Percentiles rank a stretch among this genome's conserved stretches.
These are phyloP conservation scores for Tretioscincus oriximinensis DNA, from an alignment of 2,113 vertebrate species.

Conservation along the genomic window DNA sequence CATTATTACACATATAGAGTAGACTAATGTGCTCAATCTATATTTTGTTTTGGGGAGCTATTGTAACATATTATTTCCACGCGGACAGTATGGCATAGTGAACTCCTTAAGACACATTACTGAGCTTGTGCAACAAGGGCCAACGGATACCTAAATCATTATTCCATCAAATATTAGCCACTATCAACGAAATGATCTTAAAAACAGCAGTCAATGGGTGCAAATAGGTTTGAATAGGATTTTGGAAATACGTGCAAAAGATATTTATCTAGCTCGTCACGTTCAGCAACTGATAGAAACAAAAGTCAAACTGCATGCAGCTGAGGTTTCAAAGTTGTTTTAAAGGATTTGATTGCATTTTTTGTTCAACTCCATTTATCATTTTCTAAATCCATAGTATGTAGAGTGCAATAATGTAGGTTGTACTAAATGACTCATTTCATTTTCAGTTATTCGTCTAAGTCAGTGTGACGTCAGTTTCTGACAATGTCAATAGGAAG, in stretches of 20 bases:
- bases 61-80: too few relatives aligned
- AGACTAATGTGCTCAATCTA: too few relatives aligned
- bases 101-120: too few relatives aligned
- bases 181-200: constrained; percentile 25
- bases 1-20: too few relatives aligned
- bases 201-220: constrained; percentile 7
- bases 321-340: constrained; percentile 16
- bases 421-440: neutral
- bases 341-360: constrained; percentile 3
- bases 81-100: too few relatives aligned
- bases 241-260: neutral
- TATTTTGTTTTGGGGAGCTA: too few relatives aligned
- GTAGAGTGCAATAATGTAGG: constrained; percentile 17
- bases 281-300: neutral
- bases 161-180: constrained; percentile 33
- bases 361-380: neutral
- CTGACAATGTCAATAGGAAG: neutral
- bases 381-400: constrained; percentile 7
- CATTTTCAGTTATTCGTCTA: neutral
- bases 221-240: neutral
- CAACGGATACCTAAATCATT: constrained; percentile 27
- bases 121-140: too few relatives aligned
- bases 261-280: neutral
- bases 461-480: neutral
- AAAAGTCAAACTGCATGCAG: constrained; percentile 9